phyloP scores from a whole-genome alignment of 2,113 vertebrate species.

The Salvelinus alpinus region DNA sequence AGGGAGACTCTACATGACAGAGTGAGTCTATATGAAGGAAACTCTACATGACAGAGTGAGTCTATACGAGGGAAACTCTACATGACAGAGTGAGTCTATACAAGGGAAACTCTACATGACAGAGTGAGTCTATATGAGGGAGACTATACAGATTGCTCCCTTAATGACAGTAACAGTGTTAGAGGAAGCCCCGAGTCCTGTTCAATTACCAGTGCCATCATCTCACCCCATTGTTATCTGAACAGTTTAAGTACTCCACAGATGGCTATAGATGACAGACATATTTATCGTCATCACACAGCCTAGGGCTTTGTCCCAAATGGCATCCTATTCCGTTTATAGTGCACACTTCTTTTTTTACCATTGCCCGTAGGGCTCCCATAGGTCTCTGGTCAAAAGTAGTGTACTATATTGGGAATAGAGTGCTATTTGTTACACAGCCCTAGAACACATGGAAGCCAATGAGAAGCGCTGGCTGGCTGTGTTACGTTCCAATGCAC shows the following conservation, averaged over 20 bases:
- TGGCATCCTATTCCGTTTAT: neutral
- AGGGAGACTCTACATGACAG: no score
- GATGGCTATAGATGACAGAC: slow-evolving; percentile 45
- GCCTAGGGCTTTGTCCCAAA: neutral
- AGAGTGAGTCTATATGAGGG: no score
- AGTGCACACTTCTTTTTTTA: no score
- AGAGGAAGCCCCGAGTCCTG: slow-evolving; percentile 59
- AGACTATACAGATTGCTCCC: slow-evolving; percentile 13
- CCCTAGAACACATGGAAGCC: slow-evolving; percentile 23
- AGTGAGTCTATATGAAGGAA: no score
- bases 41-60: no score
- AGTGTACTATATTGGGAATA: no score
- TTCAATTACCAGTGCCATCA: slow-evolving; percentile 61
- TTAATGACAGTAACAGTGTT: slow-evolving; percentile 62
- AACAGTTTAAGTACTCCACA: slow-evolving; percentile 44
- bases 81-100: no score
- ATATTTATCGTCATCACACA: slow-evolving; percentile 41
- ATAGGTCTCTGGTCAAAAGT: no score
- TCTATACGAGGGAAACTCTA: no score
- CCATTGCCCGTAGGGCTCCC: no score
- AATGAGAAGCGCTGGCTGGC: neutral
- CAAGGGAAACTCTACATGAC: no score
- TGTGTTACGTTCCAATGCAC: slow-evolving; percentile 8
- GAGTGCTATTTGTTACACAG: no score
- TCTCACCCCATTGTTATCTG: slow-evolving; percentile 49